Conservation (phyloP, 1,140 invertebrate species). For the Ostrea denselamellosa region DNA sequence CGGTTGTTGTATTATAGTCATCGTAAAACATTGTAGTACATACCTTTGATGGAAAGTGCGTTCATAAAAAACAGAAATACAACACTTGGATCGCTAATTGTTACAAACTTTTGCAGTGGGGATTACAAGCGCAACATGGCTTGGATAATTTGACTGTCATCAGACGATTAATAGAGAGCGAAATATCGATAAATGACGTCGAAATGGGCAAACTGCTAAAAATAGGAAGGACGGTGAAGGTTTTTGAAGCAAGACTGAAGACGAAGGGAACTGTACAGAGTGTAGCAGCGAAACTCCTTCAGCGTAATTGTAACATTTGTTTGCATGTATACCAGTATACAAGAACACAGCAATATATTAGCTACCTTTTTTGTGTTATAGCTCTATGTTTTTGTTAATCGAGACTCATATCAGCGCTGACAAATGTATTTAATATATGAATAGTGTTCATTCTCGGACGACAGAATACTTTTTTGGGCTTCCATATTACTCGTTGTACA, state of each 20-base stretch:
- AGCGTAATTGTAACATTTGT: not conserved
- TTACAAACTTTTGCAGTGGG: not conserved
- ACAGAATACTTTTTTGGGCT: too few relatives aligned
- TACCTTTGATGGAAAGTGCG: too few relatives aligned
- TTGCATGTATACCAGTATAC: too few relatives aligned
- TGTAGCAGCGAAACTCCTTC: not conserved
- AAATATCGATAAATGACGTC: not conserved
- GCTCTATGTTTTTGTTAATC: too few relatives aligned
- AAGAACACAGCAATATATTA: too few relatives aligned
- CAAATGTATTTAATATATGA: too few relatives aligned
- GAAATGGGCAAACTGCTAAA: not conserved
- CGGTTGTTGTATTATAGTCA: too few relatives aligned
- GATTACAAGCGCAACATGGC: not conserved
- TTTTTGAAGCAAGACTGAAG: not conserved
- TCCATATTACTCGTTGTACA: too few relatives aligned
- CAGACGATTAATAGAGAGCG: not conserved
- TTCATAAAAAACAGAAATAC: not conserved
- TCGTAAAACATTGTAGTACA: too few relatives aligned
- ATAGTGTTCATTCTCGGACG: too few relatives aligned
- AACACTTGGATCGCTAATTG: not conserved
- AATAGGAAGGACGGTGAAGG: not conserved
- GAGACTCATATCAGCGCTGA: too few relatives aligned
- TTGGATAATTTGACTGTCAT: not conserved
- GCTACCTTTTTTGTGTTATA: too few relatives aligned
- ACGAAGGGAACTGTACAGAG: not conserved